Evolutionary conservation across 2,797 vertebrate species (phyloP).

Genomic region (Notoglanidium macrostoma): DNA sequence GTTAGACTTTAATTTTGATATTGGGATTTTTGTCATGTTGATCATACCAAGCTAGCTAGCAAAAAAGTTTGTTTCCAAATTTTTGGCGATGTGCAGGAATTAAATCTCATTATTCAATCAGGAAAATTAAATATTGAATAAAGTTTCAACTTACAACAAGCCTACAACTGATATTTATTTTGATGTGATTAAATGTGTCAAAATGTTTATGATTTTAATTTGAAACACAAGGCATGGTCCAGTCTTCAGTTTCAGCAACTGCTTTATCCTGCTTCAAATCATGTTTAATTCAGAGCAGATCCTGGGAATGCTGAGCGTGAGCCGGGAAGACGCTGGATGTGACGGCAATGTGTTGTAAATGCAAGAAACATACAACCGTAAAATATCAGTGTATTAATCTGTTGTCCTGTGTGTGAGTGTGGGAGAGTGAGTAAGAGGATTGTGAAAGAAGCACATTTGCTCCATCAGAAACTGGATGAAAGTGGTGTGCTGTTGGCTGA

Average conservation of each 20-base stretch:
- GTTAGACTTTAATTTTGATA: background rate
- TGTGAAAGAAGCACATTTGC: conserved; percentile 39
- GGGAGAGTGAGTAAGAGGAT: background rate
- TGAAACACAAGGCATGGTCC: background rate
- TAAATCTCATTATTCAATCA: background rate
- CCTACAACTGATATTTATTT: background rate
- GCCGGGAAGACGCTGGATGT: background rate
- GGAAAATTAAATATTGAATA: background rate
- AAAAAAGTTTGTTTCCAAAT: background rate
- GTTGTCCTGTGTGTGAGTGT: conserved; percentile 12
- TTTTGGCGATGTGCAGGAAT: background rate
- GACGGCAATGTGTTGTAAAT: background rate
- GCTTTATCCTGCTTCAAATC: background rate
- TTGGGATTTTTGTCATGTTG: background rate
- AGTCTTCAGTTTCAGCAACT: background rate
- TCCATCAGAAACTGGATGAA: conserved; percentile 56
- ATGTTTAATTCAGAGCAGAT: background rate
- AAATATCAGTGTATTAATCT: background rate
- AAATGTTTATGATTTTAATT: background rate
- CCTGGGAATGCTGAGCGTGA: background rate
- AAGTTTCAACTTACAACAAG: too few species aligned
- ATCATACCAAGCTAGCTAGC: background rate
- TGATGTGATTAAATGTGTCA: background rate
- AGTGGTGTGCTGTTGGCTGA: conserved; percentile 69
- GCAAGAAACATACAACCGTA: background rate